Base-by-base conservation (phyloP, 2,888 invertebrate genomes). In the Spilarctia lutea region DNA sequence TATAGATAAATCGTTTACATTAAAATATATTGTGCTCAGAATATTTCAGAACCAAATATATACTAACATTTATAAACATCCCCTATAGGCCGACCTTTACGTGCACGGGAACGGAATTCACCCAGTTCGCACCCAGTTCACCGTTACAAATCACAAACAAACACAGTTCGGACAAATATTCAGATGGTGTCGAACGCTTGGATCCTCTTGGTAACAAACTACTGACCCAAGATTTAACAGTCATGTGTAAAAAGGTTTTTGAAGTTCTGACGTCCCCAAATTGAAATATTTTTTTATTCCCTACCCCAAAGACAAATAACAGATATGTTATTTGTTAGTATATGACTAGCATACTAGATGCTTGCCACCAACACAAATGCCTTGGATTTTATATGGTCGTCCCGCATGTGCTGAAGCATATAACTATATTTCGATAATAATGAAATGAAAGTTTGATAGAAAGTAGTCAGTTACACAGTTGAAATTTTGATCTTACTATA, bases 81-180 rank as follows among this genome's bases (percentile, higher is more conserved):
- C 70, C 39, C 70, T 42, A 27, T 56, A 30, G 60, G 6, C 13
- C 30, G 3, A 39, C 42, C 63, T 24, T 65, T 71, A 24, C 45
- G 30, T 52, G n/a, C 18, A 24, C n/a, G 13, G 10, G 30, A n/a
- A 35, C 13, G 63, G 30, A 60, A 30, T 71, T 45, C 45, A 45
- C 39, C 11, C 39, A 39, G 30, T 27, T 27, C 52, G 67, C 56
- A 60, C 60, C 16, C 24, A 60, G 27, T 52, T 13, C 60, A 52
- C 66, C 52, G 39, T 35, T 30, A 71, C 35, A 65, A 71, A 71
- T 65, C 24, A 33, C 13, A 56, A 60, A 60, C 56, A 68, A 68
- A 68, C 60, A 60, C 42, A 11, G 20, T 24, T 27, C 20, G 30
- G 24, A 60, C n/a, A 56, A 67, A 67, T 67, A 72, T 72, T 67